Evolutionary conservation across 2,797 vertebrate species (phyloP), one percentile per base, ranked within the genome.

Genomic region (Catharus ustulatus): DNA sequence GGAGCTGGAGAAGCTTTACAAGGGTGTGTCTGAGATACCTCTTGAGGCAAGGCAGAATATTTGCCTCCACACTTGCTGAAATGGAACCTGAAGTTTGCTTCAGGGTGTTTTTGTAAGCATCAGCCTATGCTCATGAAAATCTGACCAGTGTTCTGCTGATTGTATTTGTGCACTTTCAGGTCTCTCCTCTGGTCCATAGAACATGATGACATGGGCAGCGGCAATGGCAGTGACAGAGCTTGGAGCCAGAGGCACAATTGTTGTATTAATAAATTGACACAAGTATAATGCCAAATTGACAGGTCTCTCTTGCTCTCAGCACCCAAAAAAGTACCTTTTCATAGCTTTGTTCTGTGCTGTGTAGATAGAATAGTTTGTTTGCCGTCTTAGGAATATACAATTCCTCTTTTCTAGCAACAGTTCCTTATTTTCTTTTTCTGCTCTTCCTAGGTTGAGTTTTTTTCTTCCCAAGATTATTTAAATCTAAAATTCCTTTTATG

Each of bases 341-440:
- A 54, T 40, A 38, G 30, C 32, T 84, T 81, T 61, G 6, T 59
- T 27, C 16, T 72, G 16, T 42, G 43, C 46, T 72, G 7, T 11
- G 16, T 48, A 66, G n/a, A 38, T 34, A 32, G 5, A 87, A 63
- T 15, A 46, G 3, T 18, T 85, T 55, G 23, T 38, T 78, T 84
- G 5, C 6, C 11, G 0, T 67, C 45, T 80, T 61, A 38, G 0
- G 7, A n/a, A 48, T 16, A 21, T 13, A 17, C 0, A 3, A 61
- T 59, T 75, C 26, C 9, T 38, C 54, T 83, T 58, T 64, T 66
- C 32, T 48, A 85, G 34, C 19, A 87, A 63, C 15, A n/a, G 10
- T 11, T 76, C 43, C 20, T 69, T 22, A 10, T 64, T 79, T 95
- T 79, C 13, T 77, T 67, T 55, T 54, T 62, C 55, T 87, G 1